These are phyloP conservation scores for Nemotelus pantherinus DNA, from an alignment of 2,888 invertebrate species.

Conservation along the genomic window DNA sequence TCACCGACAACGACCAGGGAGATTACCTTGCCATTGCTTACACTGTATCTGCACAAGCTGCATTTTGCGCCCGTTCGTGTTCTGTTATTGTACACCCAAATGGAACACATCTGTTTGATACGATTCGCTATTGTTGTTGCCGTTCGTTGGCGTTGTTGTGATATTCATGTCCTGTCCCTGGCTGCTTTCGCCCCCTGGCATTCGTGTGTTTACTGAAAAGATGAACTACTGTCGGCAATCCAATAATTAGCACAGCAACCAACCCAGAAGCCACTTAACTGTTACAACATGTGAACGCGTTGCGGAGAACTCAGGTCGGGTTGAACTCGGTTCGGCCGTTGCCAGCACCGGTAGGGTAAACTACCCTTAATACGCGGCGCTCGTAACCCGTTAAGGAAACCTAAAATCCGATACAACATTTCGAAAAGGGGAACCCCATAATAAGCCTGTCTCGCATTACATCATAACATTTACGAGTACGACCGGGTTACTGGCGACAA, in stretches of 20 bases:
- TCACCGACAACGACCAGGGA: slow-evolving; percentile 18
- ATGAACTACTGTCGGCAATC: slow-evolving; percentile 44
- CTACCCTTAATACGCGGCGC: slow-evolving; percentile 32
- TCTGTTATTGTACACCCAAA: not conserved
- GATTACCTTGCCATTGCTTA: slow-evolving; percentile 8
- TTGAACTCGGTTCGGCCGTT: not conserved
- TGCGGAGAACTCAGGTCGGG: not conserved
- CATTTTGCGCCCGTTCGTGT: not conserved
- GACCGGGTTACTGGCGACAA: slow-evolving; percentile 16
- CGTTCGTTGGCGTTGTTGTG: not conserved
- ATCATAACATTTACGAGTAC: slow-evolving; percentile 11
- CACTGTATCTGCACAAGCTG: slow-evolving; percentile 20
- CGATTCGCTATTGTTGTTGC: slow-evolving; percentile 23
- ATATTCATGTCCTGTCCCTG: slow-evolving; percentile 12
- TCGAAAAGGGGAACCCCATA: slow-evolving; percentile 39
- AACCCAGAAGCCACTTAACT: slow-evolving; percentile 45
- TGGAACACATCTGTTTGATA: slow-evolving; percentile 42
- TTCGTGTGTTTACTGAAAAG: slow-evolving; percentile 37
- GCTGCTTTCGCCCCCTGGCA: slow-evolving; percentile 32
- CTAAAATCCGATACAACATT: slow-evolving; percentile 45
- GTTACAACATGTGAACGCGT: slow-evolving; percentile 38
- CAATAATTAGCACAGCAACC: slow-evolving; percentile 43
- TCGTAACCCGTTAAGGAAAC: slow-evolving; percentile 22
- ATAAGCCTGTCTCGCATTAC: slow-evolving; percentile 41
- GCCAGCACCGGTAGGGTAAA: slow-evolving; percentile 28